phyloP scores from a whole-genome alignment of 2,797 vertebrate species.

The Dipus sagitta region DNA sequence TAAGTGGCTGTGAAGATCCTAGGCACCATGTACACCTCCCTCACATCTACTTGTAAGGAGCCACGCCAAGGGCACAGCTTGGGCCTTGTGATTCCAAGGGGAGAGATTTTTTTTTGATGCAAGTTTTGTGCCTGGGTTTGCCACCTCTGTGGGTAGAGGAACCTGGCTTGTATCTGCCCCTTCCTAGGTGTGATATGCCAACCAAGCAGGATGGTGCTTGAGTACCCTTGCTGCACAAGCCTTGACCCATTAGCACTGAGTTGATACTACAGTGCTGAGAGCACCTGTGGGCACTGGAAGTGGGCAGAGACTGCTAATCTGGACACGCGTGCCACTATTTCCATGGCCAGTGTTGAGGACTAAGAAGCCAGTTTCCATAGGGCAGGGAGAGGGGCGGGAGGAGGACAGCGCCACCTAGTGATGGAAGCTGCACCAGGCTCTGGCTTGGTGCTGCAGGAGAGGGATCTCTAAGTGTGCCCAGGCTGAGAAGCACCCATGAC shows the following conservation, averaged over 20 bases:
- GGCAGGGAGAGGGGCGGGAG: background rate
- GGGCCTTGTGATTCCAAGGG: background rate
- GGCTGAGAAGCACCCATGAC: background rate
- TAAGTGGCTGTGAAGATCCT: background rate
- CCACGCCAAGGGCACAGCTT: background rate
- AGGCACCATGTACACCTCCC: background rate
- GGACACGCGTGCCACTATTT: background rate
- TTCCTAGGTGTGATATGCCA: background rate
- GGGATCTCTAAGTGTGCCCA: rapidly evolving
- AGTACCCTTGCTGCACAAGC: background rate
- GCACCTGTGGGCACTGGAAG: background rate
- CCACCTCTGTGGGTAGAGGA: background rate
- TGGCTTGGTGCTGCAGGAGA: background rate
- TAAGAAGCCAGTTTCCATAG: background rate
- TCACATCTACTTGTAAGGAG: background rate
- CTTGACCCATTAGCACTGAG: background rate
- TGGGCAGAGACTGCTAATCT: background rate
- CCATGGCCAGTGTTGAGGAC: background rate
- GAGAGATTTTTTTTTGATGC: background rate
- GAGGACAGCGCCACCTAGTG: constrained; percentile 58
- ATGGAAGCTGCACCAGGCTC: background rate
- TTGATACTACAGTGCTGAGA: background rate
- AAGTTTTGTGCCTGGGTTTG: background rate
- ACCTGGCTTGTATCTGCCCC: background rate
- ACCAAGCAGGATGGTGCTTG: background rate